Evolutionary conservation across 2,888 invertebrate species (phyloP).

Genomic region (Chydorus sphaericus): DNA sequence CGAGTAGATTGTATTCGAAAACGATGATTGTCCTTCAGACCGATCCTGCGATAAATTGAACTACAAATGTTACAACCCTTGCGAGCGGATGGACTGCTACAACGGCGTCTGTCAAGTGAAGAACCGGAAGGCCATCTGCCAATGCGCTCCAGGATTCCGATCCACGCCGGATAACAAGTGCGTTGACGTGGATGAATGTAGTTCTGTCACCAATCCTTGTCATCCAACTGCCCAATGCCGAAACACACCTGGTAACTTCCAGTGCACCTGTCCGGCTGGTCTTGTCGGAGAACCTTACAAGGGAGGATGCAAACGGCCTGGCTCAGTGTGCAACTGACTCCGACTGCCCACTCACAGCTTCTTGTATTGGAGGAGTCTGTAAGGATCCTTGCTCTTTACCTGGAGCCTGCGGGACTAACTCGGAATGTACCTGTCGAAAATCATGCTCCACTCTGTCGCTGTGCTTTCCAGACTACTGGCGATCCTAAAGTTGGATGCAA

Average conservation of each 20-base stretch:
- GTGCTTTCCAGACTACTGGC: constrained; percentile 57
- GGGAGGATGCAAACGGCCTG: constrained; percentile 63
- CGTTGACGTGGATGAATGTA: constrained; percentile 67
- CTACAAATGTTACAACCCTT: constrained; percentile 44
- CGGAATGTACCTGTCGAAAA: constrained; percentile 56
- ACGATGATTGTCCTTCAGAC: constrained; percentile 56
- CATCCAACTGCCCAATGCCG: constrained; percentile 56
- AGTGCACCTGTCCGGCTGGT: constrained; percentile 53
- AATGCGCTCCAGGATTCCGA: constrained; percentile 58
- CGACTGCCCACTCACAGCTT: constrained; percentile 63
- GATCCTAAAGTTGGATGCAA: constrained; percentile 37
- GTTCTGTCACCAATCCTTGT: constrained; percentile 51
- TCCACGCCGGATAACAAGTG: constrained; percentile 46
- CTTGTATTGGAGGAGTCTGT: constrained; percentile 58
- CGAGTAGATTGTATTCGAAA: constrained; percentile 70
- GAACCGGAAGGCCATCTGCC: constrained; percentile 55
- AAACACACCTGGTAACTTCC: constrained; percentile 58
- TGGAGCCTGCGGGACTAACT: constrained; percentile 61
- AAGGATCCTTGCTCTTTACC: constrained; percentile 58
- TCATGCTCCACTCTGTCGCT: constrained; percentile 58
- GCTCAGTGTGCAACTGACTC: constrained; percentile 64
- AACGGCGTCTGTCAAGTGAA: constrained; percentile 61
- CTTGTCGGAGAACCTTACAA: constrained; percentile 59
- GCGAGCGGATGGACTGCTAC: constrained; percentile 59
- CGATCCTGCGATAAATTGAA: constrained; percentile 57